phyloP scores from a whole-genome alignment of 2,113 vertebrate genomes.

The Anas platyrhynchos region DNA sequence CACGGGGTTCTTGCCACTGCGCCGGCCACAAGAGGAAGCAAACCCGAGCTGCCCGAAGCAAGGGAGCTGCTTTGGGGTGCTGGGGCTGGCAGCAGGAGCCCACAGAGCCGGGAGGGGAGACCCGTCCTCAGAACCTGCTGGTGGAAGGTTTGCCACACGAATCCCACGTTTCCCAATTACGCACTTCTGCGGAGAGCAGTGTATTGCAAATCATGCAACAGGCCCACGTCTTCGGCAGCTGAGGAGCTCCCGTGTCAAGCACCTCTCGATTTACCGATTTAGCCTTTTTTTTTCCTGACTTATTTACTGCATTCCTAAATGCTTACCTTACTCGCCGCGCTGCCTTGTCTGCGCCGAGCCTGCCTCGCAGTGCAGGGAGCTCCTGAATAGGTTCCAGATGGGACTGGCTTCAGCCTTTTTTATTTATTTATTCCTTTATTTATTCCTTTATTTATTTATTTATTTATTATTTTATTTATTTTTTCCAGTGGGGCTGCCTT shows the following conservation, averaged over 20 bases:
- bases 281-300: neutral
- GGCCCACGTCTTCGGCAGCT: neutral
- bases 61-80: neutral
- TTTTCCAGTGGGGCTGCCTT: neutral
- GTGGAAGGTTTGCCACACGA: accelerated
- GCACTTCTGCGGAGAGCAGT: neutral
- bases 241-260: neutral
- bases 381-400: conserved; percentile 25
- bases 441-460: neutral
- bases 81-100: neutral
- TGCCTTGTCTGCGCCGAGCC: neutral
- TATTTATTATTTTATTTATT: neutral
- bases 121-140: neutral
- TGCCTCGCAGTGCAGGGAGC: neutral
- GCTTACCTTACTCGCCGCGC: neutral
- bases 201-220: neutral
- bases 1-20: neutral
- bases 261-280: neutral
- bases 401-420: neutral
- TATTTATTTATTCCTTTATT: too few relatives aligned
- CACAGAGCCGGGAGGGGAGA: neutral
- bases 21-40: neutral
- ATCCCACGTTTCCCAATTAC: neutral
- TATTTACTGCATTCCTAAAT: neutral
- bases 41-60: accelerated